phyloP scores from a whole-genome alignment of 2,797 vertebrate genomes.

The Vireo griseus region DNA sequence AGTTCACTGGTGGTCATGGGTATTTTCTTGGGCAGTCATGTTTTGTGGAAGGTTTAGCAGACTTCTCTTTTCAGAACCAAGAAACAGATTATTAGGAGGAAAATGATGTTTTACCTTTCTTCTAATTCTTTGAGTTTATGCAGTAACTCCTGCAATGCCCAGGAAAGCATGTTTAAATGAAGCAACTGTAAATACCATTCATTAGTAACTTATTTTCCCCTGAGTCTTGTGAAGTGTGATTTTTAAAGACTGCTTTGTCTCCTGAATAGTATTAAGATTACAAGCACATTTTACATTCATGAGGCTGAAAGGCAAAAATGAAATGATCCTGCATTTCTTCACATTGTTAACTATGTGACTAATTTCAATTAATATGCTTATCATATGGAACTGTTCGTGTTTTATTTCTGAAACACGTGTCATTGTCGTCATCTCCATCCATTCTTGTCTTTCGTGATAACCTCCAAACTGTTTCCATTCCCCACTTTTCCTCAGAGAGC shows the following conservation, averaged over 20 bases:
- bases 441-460: constrained; percentile 30
- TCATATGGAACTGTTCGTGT: constrained; percentile 62
- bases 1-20: neutral
- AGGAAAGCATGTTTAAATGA: constrained; percentile 67
- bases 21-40: neutral
- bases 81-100: constrained; percentile 22
- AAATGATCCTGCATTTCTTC: constrained; percentile 71
- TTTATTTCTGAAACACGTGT: constrained; percentile 65
- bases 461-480: constrained; percentile 33
- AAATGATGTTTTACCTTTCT: constrained; percentile 33
- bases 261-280: constrained; percentile 77
- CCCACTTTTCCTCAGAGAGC: neutral
- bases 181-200: constrained; percentile 79
- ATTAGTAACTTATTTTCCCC: constrained; percentile 80
- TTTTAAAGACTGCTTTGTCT: constrained; percentile 77
- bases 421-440: constrained; percentile 34
- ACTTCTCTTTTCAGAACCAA: constrained; percentile 5
- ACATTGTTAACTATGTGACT: constrained; percentile 74
- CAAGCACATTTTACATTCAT: constrained; percentile 80
- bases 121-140: constrained; percentile 62
- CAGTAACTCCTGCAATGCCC: constrained; percentile 68
- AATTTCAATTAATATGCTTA: constrained; percentile 77
- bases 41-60: neutral
- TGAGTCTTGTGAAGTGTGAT: constrained; percentile 76
- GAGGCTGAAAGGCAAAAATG: constrained; percentile 71